Conservation (phyloP, 37 sponge, comb jelly and placozoan species). For the Diacarnus erythraeanus region DNA sequence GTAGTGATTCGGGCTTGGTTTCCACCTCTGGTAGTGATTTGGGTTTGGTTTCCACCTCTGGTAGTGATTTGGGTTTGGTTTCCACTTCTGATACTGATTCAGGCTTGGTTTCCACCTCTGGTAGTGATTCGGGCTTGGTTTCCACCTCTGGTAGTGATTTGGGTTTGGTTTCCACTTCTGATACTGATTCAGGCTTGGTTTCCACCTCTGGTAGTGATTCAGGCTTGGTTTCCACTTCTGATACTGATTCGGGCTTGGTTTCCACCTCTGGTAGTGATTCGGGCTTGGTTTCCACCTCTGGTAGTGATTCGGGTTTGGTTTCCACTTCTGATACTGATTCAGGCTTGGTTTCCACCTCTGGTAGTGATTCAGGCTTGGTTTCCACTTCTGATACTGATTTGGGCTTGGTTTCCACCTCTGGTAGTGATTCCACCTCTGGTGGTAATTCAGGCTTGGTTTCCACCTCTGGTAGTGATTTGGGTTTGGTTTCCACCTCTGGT, state of each 20-base stretch:
- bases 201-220: too few relatives aligned
- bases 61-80: neutral
- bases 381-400: neutral
- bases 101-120: neutral
- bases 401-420: neutral
- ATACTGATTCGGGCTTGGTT: too few relatives aligned
- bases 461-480: neutral
- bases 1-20: neutral
- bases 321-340: neutral
- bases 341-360: neutral
- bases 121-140: conserved; percentile 12
- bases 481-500: neutral
- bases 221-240: neutral
- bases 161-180: too few relatives aligned
- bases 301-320: neutral
- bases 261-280: neutral
- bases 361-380: neutral
- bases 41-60: neutral
- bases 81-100: neutral
- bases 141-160: too few relatives aligned
- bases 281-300: neutral
- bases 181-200: too few relatives aligned
- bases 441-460: neutral
- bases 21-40: neutral
- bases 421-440: too few relatives aligned